A percentile compares a stretch with the other conserved stretches of the same genome.
Evolutionary conservation across 2,797 vertebrate species (phyloP).

Genomic region (Falco biarmicus): DNA sequence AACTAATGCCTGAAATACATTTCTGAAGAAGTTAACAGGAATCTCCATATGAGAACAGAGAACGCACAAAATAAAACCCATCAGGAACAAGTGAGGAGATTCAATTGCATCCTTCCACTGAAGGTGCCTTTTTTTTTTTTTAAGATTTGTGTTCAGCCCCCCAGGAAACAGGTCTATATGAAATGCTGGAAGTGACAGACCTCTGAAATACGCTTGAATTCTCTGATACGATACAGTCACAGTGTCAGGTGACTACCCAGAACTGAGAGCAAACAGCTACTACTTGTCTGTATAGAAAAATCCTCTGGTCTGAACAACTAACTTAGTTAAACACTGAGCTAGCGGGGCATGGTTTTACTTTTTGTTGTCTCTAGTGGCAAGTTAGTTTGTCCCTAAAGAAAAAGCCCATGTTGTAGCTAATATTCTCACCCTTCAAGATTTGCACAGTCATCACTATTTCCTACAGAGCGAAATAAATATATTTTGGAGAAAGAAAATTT

Average conservation of each 20-base stretch:
- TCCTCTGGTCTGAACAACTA: background rate
- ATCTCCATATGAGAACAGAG: background rate
- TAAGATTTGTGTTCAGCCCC: background rate
- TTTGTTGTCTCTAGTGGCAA: background rate
- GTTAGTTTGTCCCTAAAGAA: background rate
- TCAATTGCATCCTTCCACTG: background rate
- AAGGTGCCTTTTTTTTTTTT: background rate
- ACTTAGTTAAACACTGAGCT: background rate
- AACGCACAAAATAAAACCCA: background rate
- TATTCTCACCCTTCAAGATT: background rate
- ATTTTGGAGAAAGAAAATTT: background rate
- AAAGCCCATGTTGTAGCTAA: background rate
- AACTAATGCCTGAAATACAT: background rate
- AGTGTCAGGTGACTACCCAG: background rate
- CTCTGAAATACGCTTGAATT: background rate
- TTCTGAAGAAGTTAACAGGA: background rate
- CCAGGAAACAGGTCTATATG: background rate
- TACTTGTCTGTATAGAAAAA: background rate
- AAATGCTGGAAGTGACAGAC: background rate
- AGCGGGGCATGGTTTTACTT: background rate
- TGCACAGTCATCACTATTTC: background rate
- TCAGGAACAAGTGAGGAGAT: accelerated
- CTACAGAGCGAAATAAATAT: background rate
- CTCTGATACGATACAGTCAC: background rate
- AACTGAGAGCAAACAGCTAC: background rate